phyloP scores from a whole-genome alignment of 1,140 invertebrate genomes.

The Brachionus rubens region DNA sequence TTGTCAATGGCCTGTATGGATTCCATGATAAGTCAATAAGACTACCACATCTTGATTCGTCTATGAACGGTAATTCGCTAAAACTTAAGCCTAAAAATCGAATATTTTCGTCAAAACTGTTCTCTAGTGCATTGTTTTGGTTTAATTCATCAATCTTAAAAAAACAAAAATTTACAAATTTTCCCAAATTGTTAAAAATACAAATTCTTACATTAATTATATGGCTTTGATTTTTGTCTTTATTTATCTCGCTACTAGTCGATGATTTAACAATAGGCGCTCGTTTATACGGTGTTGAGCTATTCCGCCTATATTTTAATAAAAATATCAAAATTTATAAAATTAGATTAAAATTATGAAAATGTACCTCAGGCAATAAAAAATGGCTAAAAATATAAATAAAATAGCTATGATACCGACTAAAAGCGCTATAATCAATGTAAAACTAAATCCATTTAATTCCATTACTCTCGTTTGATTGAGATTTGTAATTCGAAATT shows the following conservation, averaged over 20 bases:
- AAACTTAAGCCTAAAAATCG: constrained; percentile 7
- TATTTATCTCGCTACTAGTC: background rate
- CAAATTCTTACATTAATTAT: constrained; percentile 3
- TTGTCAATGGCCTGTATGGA: background rate
- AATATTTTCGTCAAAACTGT: constrained; percentile 20
- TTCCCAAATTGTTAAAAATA: too few relatives aligned
- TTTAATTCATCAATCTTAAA: constrained; percentile 18
- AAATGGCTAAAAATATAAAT: constrained; percentile 7
- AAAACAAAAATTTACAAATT: background rate
- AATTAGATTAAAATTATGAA: background rate
- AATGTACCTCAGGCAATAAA: constrained; percentile 19
- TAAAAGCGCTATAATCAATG: constrained; percentile 14
- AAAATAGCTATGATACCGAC: background rate
- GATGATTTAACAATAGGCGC: constrained; percentile 16
- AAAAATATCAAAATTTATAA: background rate
- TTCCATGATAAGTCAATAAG: constrained; percentile 20
- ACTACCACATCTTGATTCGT: background rate
- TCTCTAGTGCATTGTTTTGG: background rate
- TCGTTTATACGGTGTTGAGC: background rate
- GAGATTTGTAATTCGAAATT: background rate
- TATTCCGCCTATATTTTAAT: background rate
- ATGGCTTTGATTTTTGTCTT: background rate
- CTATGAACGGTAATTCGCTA: constrained; percentile 18
- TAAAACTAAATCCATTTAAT: constrained; percentile 1
- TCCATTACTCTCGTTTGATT: constrained; percentile 7